A percentile compares a stretch with the other conserved stretches of the same genome.
phyloP scores from a whole-genome alignment of 2,888 invertebrate genomes.

The Labia minor region DNA sequence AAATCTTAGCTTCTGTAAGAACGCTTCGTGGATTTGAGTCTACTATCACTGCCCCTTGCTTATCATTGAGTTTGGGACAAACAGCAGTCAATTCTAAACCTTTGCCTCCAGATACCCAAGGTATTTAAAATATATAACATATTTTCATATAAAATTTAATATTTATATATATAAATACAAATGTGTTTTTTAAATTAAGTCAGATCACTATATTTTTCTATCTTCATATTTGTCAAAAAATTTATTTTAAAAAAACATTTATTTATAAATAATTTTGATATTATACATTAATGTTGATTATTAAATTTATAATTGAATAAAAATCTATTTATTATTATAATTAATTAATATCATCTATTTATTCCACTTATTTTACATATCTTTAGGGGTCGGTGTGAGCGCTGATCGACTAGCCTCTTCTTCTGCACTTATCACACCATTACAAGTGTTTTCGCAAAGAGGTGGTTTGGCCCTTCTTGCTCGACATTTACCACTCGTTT shows the following conservation, averaged over 20 bases:
- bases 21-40: constrained; percentile 41
- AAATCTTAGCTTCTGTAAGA: constrained; percentile 46
- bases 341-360: no score
- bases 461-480: constrained; percentile 84
- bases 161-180: no score
- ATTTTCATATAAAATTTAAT: neutral
- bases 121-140: neutral
- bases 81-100: constrained; percentile 24
- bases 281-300: no score
- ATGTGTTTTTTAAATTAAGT: no score
- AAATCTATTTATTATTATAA: no score
- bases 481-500: constrained; percentile 76
- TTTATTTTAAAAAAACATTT: no score
- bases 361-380: no score
- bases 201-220: no score
- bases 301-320: no score
- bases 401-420: constrained; percentile 13
- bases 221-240: no score
- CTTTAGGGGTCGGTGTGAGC: neutral
- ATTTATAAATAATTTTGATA: no score
- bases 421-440: constrained; percentile 40
- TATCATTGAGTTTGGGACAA: constrained; percentile 36
- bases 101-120: neutral
- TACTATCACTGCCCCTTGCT: constrained; percentile 35
- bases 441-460: constrained; percentile 77